Conservation (phyloP, 2,113 vertebrate species). For the Mormyrus iriodes region DNA sequence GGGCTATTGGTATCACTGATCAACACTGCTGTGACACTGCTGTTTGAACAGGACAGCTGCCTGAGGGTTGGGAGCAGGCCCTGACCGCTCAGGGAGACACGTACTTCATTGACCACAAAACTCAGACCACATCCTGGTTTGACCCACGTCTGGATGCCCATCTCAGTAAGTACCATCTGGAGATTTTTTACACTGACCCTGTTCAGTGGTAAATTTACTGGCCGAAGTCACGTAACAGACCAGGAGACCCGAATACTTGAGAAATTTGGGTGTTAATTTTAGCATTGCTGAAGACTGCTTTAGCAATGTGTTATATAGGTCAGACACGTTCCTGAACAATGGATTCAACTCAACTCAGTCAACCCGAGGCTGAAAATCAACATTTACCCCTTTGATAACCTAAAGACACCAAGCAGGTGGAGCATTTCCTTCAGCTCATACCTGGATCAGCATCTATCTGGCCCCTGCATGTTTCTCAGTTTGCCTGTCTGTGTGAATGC, state of each 20-base stretch:
- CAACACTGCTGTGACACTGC: conserved; percentile 39
- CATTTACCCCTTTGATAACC: background rate
- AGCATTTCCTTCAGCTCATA: background rate
- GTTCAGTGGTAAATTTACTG: background rate
- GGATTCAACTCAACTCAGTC: background rate
- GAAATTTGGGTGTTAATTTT: background rate
- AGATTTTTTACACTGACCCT: background rate
- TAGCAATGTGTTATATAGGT: background rate
- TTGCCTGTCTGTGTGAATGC: background rate
- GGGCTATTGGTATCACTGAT: conserved; percentile 26
- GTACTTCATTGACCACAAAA: conserved; percentile 54
- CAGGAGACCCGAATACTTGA: background rate
- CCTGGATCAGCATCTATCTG: background rate
- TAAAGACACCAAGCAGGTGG: background rate
- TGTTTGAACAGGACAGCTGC: conserved; percentile 48
- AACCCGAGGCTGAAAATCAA: background rate
- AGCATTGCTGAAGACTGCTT: background rate
- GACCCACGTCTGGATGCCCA: conserved; percentile 40
- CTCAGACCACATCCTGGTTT: conserved; percentile 48
- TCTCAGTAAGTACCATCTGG: conserved; percentile 39
- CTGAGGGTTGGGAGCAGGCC: conserved; percentile 48
- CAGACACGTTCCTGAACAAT: background rate
- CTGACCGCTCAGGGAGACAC: conserved; percentile 47
- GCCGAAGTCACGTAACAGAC: background rate
- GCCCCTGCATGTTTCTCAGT: background rate